Conservation (phyloP, 2,797 vertebrate genomes). For the Protonibea diacanthus region DNA sequence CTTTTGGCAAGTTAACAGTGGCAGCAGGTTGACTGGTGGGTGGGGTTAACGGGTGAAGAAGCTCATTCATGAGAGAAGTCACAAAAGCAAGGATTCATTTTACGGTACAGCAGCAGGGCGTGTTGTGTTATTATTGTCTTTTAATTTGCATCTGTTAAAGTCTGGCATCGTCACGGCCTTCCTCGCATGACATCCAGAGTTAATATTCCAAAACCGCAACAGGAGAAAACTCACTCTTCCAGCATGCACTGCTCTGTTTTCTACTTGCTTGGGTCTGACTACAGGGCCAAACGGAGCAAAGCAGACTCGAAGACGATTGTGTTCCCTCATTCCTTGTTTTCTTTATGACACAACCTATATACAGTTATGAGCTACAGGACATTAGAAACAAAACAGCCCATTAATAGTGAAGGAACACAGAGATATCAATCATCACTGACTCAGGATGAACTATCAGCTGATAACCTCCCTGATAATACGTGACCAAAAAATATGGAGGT, state of each 20-base stretch:
- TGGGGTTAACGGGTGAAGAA: slow-evolving; percentile 32
- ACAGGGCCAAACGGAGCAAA: slow-evolving; percentile 51
- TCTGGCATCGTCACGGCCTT: slow-evolving; percentile 23
- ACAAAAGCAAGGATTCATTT: slow-evolving; percentile 47
- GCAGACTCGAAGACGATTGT: slow-evolving; percentile 32
- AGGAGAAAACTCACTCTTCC: slow-evolving; percentile 32
- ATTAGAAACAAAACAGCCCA: slow-evolving; percentile 53
- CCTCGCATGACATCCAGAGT: slow-evolving; percentile 26
- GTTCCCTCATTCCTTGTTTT: slow-evolving; percentile 52
- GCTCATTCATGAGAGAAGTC: slow-evolving; percentile 53
- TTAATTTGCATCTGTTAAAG: slow-evolving; percentile 59
- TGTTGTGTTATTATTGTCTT: slow-evolving; percentile 27
- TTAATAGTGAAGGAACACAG: slow-evolving; percentile 56
- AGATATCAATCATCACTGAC: slow-evolving; percentile 55
- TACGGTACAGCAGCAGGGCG: slow-evolving; percentile 53
- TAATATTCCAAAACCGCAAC: slow-evolving; percentile 26
- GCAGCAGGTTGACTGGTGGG: slow-evolving; percentile 51
- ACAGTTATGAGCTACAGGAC: slow-evolving; percentile 46
- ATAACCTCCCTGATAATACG: slow-evolving; percentile 30
- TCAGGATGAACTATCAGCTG: slow-evolving; percentile 31
- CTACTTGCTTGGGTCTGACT: slow-evolving; percentile 30
- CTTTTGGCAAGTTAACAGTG: slow-evolving; percentile 80
- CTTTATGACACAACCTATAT: slow-evolving; percentile 43
- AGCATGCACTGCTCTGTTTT: slow-evolving; percentile 59
- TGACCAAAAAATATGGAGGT: background rate